A percentile compares a stretch with the other conserved stretches of the same genome.
phyloP scores from a whole-genome alignment of 2,888 invertebrate genomes.

The Falcaria lacertinaria region DNA sequence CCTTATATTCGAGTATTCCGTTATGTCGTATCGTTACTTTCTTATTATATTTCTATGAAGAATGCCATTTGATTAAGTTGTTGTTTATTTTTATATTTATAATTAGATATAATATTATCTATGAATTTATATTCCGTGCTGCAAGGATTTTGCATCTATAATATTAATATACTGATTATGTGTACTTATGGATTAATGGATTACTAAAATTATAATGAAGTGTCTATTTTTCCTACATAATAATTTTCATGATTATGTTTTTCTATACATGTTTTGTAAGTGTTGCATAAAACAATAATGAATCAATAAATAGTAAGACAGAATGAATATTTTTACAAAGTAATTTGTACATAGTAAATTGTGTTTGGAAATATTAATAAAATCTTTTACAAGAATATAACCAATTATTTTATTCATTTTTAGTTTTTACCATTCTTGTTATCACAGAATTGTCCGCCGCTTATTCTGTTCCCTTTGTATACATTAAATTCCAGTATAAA shows the following conservation, averaged over 20 bases:
- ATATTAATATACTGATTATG: constrained; percentile 48
- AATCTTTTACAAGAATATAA: constrained; percentile 67
- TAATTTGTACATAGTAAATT: constrained; percentile 78
- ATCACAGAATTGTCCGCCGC: too few relatives aligned
- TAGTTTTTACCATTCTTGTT: too few relatives aligned
- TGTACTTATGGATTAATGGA: constrained; percentile 55
- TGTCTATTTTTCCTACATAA: constrained; percentile 62
- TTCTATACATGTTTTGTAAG: constrained; percentile 65
- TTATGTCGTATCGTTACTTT: constrained; percentile 36
- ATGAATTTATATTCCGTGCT: constrained; percentile 43
- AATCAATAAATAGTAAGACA: constrained; percentile 75
- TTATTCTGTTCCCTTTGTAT: too few relatives aligned
- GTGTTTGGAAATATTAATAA: constrained; percentile 77
- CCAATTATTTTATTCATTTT: constrained; percentile 6
- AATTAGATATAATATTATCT: constrained; percentile 33
- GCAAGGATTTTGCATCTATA: too few relatives aligned
- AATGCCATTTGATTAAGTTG: constrained; percentile 47
- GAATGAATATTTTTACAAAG: constrained; percentile 79
- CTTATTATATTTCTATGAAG: constrained; percentile 33
- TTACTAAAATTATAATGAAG: constrained; percentile 59
- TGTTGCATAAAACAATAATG: constrained; percentile 73
- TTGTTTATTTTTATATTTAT: constrained; percentile 46
- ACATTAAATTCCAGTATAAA: too few relatives aligned
- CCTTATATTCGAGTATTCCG: constrained; percentile 18
- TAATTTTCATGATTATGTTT: constrained; percentile 58